These are phyloP conservation scores for Cygnus buccinator DNA, from an alignment of 2,113 vertebrate genomes.

Conservation along the genomic window DNA sequence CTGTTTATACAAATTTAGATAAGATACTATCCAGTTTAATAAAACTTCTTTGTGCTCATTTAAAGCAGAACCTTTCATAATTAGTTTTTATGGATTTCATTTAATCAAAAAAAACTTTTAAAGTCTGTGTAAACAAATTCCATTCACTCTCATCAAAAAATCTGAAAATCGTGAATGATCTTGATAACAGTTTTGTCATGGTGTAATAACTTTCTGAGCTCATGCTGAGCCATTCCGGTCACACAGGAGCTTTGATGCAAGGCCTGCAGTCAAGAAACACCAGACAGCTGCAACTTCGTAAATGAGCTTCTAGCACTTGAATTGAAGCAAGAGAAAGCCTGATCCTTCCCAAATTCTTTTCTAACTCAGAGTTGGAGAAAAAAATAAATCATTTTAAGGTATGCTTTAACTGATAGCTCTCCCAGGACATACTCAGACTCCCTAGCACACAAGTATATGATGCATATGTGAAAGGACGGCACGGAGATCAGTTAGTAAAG, in stretches of 20 bases:
- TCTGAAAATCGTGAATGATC: background rate
- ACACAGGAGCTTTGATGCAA: background rate
- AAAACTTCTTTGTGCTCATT: constrained; percentile 41
- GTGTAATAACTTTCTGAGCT: background rate
- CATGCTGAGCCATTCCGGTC: background rate
- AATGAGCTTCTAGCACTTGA: background rate
- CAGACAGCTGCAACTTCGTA: background rate
- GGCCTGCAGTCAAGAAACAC: background rate
- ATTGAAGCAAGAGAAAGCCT: background rate
- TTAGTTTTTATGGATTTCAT: background rate
- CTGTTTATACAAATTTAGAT: constrained; percentile 26
- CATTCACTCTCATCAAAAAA: background rate
- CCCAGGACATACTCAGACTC: background rate
- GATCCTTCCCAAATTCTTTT: background rate
- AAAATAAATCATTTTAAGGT: background rate
- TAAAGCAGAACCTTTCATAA: constrained; percentile 25
- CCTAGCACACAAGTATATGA: fast-evolving
- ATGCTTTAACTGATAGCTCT: background rate
- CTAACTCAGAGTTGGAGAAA: background rate
- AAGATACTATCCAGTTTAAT: constrained; percentile 40
- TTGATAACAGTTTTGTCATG: background rate
- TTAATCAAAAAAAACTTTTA: constrained; percentile 9
- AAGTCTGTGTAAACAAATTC: constrained; percentile 10
- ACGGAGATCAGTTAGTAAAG: background rate
- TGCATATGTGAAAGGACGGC: background rate